A percentile compares a stretch with the other conserved stretches of the same genome.
phyloP scores from a whole-genome alignment of 2,797 vertebrate species.

The Rhinatrema bivittatum region DNA sequence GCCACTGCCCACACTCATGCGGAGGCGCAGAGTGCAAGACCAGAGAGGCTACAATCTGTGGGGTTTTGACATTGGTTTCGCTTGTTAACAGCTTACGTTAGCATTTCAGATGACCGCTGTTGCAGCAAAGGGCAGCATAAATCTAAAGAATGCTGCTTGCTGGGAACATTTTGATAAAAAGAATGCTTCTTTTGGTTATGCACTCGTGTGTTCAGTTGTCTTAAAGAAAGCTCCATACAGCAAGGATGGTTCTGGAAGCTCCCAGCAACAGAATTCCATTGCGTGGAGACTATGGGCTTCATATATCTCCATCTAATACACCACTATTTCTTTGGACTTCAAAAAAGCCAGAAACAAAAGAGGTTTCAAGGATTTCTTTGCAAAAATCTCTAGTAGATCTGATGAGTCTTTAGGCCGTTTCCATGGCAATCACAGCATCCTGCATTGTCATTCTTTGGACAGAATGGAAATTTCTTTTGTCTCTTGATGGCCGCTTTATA shows the following conservation, averaged over 20 bases:
- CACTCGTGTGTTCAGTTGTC: slow-evolving; percentile 8
- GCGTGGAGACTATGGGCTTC: slow-evolving; percentile 21
- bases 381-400: slow-evolving; percentile 44
- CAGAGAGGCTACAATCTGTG: not conserved
- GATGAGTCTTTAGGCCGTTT: slow-evolving; percentile 45
- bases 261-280: slow-evolving; percentile 4
- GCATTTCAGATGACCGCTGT: fast-evolving
- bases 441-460: slow-evolving; percentile 43
- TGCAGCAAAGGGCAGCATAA: not conserved
- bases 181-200: slow-evolving; percentile 2
- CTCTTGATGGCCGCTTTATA: slow-evolving; percentile 33
- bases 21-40: not conserved
- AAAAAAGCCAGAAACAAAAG: slow-evolving; percentile 54
- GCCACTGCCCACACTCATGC: not conserved
- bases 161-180: not conserved
- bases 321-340: slow-evolving; percentile 33
- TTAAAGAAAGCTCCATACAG: not conserved
- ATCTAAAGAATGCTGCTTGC: slow-evolving; percentile 2
- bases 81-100: slow-evolving; percentile 1
- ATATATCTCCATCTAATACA: slow-evolving; percentile 24
- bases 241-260: not conserved
- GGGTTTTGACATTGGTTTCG: not conserved
- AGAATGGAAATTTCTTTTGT: slow-evolving; percentile 56
- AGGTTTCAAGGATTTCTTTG: slow-evolving; percentile 51
- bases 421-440: slow-evolving; percentile 51